Conservation (phyloP, 2,113 vertebrate genomes). For the Anguilla rostrata region DNA sequence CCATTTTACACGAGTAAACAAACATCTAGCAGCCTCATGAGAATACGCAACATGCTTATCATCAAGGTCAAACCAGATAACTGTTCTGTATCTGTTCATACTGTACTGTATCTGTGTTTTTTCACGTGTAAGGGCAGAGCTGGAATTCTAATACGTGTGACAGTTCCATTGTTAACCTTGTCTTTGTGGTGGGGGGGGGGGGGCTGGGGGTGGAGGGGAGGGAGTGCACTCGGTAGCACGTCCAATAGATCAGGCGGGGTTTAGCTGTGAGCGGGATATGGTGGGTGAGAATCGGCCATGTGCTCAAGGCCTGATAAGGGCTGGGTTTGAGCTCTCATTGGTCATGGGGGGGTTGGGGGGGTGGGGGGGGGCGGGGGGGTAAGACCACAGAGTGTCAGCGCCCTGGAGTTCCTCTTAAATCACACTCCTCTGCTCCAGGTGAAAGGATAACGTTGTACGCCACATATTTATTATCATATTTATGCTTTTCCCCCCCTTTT, state of each 20-base stretch:
- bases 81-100: not conserved
- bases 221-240: not conserved
- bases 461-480: slow-evolving; percentile 25
- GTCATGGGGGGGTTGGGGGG: slow-evolving; percentile 27
- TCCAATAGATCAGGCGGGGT: slow-evolving; percentile 22
- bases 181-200: not conserved
- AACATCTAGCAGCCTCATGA: not conserved
- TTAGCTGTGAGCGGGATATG: slow-evolving; percentile 3
- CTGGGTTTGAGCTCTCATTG: slow-evolving; percentile 34
- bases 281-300: slow-evolving; percentile 32
- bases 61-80: not conserved
- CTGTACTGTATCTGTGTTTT: not conserved
- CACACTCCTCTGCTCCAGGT: slow-evolving; percentile 19
- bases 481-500: slow-evolving; percentile 17
- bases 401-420: slow-evolving; percentile 14
- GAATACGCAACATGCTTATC: not conserved
- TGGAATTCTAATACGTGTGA: not conserved
- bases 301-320: slow-evolving; percentile 49
- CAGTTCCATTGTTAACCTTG: slow-evolving; percentile 12
- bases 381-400: slow-evolving; percentile 24
- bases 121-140: not conserved
- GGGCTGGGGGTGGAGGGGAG: not conserved
- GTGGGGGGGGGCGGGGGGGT: not conserved
- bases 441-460: slow-evolving; percentile 17
- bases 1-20: not conserved